phyloP scores from a whole-genome alignment of 37 sponge, comb jelly and placozoan species.

The Aphrocallistes beatrix region DNA sequence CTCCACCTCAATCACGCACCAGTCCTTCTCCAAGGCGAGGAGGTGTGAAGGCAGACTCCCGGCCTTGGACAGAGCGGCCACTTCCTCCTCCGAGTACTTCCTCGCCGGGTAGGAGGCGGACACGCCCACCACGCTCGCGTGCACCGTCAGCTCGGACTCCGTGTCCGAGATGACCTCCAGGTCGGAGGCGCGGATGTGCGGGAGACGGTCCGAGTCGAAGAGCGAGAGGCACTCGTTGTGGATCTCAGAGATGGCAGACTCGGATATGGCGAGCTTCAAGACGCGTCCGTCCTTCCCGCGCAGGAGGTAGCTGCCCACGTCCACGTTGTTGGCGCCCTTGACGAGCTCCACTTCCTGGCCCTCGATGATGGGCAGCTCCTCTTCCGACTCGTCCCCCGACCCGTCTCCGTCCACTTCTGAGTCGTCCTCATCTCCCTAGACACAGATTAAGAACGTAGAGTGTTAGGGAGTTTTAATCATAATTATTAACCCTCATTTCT shows the following conservation, averaged over 20 bases:
- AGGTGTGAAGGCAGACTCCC: background rate
- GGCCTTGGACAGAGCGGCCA: background rate
- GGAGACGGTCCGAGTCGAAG: background rate
- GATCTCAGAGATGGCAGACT: background rate
- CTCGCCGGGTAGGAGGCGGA: background rate
- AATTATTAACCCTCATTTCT: no score
- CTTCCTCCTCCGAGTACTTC: background rate
- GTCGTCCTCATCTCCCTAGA: background rate
- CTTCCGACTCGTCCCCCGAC: background rate
- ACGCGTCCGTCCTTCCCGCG: background rate
- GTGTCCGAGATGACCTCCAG: background rate
- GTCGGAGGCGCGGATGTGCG: background rate
- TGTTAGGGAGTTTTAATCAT: no score
- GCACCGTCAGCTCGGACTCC: background rate
- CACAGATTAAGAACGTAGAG: no score
- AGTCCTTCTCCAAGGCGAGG: background rate
- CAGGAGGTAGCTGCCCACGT: background rate
- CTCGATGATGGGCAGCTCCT: slow-evolving; percentile 12
- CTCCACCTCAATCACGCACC: background rate
- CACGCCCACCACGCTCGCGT: background rate
- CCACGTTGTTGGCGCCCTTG: background rate
- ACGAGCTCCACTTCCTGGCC: background rate
- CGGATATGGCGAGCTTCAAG: background rate
- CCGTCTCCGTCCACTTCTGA: background rate
- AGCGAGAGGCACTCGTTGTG: background rate